These are phyloP conservation scores for Diploscapter pachys DNA, from an alignment of 1,140 invertebrate genomes.

Conservation along the genomic window DNA sequence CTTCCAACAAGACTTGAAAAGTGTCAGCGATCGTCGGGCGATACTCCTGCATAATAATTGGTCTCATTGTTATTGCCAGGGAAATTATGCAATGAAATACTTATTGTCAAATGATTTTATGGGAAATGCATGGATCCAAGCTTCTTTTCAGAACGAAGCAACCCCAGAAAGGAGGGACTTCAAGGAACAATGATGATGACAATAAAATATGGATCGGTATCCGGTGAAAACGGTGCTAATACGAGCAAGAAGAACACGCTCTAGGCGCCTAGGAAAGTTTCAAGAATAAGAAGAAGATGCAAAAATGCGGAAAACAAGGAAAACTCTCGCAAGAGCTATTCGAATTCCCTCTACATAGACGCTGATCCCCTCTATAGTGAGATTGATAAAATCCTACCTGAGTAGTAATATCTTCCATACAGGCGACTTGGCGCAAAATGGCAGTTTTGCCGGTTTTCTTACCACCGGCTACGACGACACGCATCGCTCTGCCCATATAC, in stretches of 20 bases:
- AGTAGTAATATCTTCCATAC: slow-evolving; percentile 36
- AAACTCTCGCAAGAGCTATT: too few species aligned
- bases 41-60: slow-evolving; percentile 37
- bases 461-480: slow-evolving; percentile 40
- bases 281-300: too few species aligned
- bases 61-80: background rate
- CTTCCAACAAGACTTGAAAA: slow-evolving; percentile 50
- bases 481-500: slow-evolving; percentile 41
- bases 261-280: too few species aligned
- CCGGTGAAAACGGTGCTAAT: too few species aligned
- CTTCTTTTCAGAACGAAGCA: background rate
- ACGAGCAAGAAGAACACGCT: too few species aligned
- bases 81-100: background rate
- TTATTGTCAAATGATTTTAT: background rate
- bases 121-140: background rate
- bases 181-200: too few species aligned
- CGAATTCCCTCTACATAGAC: background rate
- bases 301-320: too few species aligned
- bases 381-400: background rate
- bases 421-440: slow-evolving; percentile 42
- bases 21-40: slow-evolving; percentile 57
- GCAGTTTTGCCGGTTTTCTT: slow-evolving; percentile 44
- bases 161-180: too few species aligned
- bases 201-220: too few species aligned
- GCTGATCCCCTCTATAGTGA: too few species aligned